Conservation (phyloP, 2,797 vertebrate species). For the Bryconaethiops microstoma region DNA sequence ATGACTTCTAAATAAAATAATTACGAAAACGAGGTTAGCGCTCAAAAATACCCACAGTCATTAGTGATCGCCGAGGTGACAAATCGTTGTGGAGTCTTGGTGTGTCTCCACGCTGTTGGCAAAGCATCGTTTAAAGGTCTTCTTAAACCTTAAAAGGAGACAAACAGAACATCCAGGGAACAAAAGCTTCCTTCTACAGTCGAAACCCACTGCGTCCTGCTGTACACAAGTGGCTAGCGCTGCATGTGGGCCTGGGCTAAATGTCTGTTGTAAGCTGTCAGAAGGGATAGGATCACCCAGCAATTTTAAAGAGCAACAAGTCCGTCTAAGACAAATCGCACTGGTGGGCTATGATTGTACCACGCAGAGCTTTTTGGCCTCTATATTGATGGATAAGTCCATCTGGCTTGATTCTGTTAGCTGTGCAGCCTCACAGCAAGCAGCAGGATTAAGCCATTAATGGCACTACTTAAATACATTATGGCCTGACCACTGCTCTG, state of each 20-base stretch:
- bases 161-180: neutral
- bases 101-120: constrained; percentile 1
- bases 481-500: constrained; percentile 28
- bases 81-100: constrained; percentile 19
- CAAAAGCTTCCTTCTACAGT: constrained; percentile 4
- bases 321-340: constrained; percentile 43
- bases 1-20: constrained; percentile 42
- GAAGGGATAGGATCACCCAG: constrained; percentile 56
- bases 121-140: constrained; percentile 4
- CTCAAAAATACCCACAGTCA: constrained; percentile 21
- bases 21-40: constrained; percentile 25
- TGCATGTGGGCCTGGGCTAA: constrained; percentile 44
- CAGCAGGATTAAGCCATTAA: constrained; percentile 42
- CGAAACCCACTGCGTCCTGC: constrained; percentile 16
- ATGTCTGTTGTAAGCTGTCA: constrained; percentile 65
- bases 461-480: constrained; percentile 44
- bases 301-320: constrained; percentile 59
- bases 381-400: constrained; percentile 46
- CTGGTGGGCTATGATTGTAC: constrained; percentile 44
- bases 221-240: constrained; percentile 54
- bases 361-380: constrained; percentile 44
- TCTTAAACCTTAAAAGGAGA: neutral
- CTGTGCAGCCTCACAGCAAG: constrained; percentile 19
- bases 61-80: constrained; percentile 23
- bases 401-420: constrained; percentile 45